phyloP scores from a whole-genome alignment of 2,113 vertebrate species.

The Pelodiscus sinensis region DNA sequence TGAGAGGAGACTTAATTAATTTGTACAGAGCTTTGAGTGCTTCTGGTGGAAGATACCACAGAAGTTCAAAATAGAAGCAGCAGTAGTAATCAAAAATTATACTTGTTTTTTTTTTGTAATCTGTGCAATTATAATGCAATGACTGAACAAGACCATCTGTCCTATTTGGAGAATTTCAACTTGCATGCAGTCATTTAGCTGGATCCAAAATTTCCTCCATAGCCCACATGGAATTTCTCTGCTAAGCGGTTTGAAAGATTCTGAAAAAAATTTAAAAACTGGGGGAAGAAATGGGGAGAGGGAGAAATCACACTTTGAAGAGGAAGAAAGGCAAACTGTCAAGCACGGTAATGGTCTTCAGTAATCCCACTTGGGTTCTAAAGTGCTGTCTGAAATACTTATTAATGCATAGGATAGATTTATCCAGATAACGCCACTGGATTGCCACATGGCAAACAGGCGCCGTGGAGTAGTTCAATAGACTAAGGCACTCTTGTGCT shows the following conservation, averaged over 20 bases:
- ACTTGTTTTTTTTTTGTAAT: neutral
- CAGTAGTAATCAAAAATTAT: neutral
- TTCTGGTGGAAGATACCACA: neutral
- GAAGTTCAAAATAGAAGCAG: neutral
- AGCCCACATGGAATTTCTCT: neutral
- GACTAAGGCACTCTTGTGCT: neutral
- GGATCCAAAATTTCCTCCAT: constrained; percentile 11
- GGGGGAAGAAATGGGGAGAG: neutral
- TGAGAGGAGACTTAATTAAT: neutral
- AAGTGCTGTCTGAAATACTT: constrained; percentile 12
- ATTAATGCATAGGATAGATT: constrained; percentile 14
- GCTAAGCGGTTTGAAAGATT: constrained; percentile 46
- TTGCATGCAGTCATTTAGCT: constrained; percentile 12
- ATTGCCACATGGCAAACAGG: constrained; percentile 3
- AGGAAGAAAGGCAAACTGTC: constrained; percentile 32
- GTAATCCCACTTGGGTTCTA: constrained; percentile 32
- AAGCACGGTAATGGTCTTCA: constrained; percentile 21
- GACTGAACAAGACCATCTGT: constrained; percentile 17
- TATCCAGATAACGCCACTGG: neutral
- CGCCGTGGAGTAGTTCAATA: constrained; percentile 21
- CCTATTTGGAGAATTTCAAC: neutral
- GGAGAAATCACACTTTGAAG: constrained; percentile 9
- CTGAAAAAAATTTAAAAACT: constrained; percentile 33
- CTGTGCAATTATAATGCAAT: neutral
- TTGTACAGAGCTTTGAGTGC: neutral